A percentile compares a stretch with the other conserved stretches of the same genome.
These are phyloP conservation scores for Trachelus tabidus DNA, from an alignment of 2,888 invertebrate genomes.

Conservation along the genomic window DNA sequence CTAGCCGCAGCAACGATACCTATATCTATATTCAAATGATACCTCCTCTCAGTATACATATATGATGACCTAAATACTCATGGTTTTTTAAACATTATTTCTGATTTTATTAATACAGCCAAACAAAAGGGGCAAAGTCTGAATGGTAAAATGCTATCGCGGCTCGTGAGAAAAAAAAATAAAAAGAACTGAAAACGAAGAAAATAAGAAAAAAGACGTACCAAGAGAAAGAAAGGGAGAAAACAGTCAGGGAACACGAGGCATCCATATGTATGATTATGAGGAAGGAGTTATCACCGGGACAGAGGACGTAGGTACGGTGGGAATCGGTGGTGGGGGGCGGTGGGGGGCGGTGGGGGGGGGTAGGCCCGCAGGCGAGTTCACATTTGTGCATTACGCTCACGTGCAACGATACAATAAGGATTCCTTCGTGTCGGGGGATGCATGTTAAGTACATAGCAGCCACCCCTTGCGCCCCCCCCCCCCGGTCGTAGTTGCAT, in stretches of 20 bases:
- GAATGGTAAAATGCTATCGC: neutral
- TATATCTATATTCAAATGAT: too few species aligned
- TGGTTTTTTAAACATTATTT: too few species aligned
- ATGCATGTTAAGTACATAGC: constrained; percentile 62
- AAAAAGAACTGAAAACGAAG: constrained; percentile 6
- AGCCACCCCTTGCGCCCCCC: constrained; percentile 23
- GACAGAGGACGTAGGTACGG: constrained; percentile 17
- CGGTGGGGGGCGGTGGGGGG: constrained; percentile 20
- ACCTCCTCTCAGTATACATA: too few species aligned
- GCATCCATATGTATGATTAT: constrained; percentile 62
- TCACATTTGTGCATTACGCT: constrained; percentile 64
- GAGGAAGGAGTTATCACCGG: constrained; percentile 59
- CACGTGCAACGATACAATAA: constrained; percentile 67
- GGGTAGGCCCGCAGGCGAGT: constrained; percentile 53
- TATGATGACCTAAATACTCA: too few species aligned
- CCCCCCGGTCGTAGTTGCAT: neutral
- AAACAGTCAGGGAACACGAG: constrained; percentile 39
- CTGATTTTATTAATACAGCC: too few species aligned
- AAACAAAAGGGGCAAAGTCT: too few species aligned
- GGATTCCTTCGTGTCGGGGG: constrained; percentile 65
- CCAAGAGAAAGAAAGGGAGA: constrained; percentile 9
- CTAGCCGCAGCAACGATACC: too few species aligned
- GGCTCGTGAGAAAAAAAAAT: constrained; percentile 4
- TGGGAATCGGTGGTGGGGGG: constrained; percentile 12
- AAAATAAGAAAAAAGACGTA: neutral